Base-by-base conservation (phyloP, 2,113 vertebrate species). In the Vulpes vulpes region DNA sequence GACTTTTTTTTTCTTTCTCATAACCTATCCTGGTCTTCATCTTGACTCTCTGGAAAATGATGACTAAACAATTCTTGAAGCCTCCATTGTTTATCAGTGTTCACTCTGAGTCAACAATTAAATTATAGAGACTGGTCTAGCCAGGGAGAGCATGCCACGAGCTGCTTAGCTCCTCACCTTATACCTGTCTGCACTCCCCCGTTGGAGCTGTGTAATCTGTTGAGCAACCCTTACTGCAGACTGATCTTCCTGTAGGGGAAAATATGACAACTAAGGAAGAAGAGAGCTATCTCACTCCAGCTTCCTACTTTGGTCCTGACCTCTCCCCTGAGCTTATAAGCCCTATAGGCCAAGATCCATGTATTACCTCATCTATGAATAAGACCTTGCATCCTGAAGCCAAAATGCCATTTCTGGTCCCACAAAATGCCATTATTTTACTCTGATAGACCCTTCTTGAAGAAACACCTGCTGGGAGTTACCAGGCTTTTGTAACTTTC, bases 21-120 rank as follows among this genome's bases (percentile, higher is more conserved):
- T 55, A 57, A 74, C 25, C 38, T 84, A 69, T 81, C 32, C 35
- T 59, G 3, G 0, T 78, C 30, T 95, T 91, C 25, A 57, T 88
- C 62, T 79, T 79, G n/a, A 64, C 35, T 89, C 51, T 20, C 43
- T 95, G 67, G 43, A 76, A 97, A 80, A 69, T 81, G n/a, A 49
- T 88, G 3, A 20, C 14, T 74, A 64, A 91, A 73, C 30, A 74
- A 38, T 71, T 86, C 19, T 23, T 87, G 43, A 74, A 76, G 1
- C 38, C 92, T 25, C 27, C 22, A 7, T 35, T 92, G 30, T 86
- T 92, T 90, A 85, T 71, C 51, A 79, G 2, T 91, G 71, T 89
- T 82, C 27, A 91, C 1, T 85, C 67, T 53, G 30, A 92, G 12
- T 62, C 43, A 84, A 23, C 81, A 90, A 86, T 90, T 92, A 71